Conservation (phyloP, 2,113 vertebrate species). For the Jaculus jaculus region DNA sequence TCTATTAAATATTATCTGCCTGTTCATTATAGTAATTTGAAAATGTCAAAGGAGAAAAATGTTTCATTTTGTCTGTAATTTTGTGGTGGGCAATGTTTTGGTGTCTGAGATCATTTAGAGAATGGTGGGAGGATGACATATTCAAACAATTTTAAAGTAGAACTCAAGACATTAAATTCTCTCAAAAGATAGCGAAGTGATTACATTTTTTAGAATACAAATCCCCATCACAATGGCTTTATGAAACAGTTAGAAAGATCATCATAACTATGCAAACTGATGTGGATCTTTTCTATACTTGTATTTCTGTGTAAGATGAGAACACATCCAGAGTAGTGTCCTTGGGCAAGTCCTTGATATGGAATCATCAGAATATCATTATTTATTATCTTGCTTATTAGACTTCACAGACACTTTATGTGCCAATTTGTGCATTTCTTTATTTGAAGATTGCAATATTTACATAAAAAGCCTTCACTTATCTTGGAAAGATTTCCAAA, state of each 20-base stretch:
- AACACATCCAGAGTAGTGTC: not conserved
- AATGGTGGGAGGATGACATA: not conserved
- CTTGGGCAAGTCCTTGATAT: conserved; percentile 42
- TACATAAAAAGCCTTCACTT: not conserved
- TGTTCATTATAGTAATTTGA: conserved; percentile 20
- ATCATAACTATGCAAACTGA: not conserved
- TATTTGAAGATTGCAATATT: conserved; percentile 27
- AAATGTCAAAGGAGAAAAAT: conserved; percentile 28
- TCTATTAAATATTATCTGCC: not conserved
- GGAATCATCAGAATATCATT: not conserved
- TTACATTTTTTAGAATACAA: not conserved
- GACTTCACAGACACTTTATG: not conserved
- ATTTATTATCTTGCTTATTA: conserved; percentile 52
- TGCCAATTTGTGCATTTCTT: conserved; percentile 10
- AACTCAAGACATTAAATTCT: not conserved
- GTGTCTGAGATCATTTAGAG: conserved; percentile 18
- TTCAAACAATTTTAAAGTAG: conserved; percentile 12
- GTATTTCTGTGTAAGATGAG: not conserved
- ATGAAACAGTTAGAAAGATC: not conserved
- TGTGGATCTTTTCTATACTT: not conserved
- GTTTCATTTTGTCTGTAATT: not conserved
- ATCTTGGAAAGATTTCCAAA: not conserved
- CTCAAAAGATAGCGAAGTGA: conserved; percentile 5
- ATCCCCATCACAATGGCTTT: not conserved
- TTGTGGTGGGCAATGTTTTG: not conserved